Percentiles rank a stretch among this genome's conserved stretches.
Evolutionary conservation across 1,140 invertebrate genomes (phyloP).

Genomic region (Polypedilum pembai): DNA sequence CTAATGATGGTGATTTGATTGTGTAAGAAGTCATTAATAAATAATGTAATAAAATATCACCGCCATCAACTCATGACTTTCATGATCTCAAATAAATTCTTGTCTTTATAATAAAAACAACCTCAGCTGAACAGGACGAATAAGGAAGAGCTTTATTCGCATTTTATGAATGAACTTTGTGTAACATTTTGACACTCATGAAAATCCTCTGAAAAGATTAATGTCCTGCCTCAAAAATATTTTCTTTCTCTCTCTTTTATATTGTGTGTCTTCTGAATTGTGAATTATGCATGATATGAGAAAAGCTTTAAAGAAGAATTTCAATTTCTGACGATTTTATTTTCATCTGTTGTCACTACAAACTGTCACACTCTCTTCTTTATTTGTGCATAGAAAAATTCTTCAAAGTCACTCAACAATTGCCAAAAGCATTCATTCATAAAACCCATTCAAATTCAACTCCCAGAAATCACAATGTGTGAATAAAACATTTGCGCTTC

Average conservation of each 20-base stretch:
- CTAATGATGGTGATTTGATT: too few relatives aligned
- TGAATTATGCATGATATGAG: slow-evolving; percentile 11
- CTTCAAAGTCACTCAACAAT: neutral
- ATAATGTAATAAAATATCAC: too few relatives aligned
- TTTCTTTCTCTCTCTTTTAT: neutral
- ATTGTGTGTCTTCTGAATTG: neutral
- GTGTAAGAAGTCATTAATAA: too few relatives aligned
- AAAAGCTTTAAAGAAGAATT: neutral
- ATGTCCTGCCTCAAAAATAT: neutral
- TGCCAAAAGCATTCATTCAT: too few relatives aligned
- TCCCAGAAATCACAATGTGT: too few relatives aligned
- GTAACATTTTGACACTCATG: slow-evolving; percentile 16
- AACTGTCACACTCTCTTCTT: neutral
- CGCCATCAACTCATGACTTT: too few relatives aligned
- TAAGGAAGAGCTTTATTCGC: too few relatives aligned
- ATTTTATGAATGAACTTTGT: slow-evolving; percentile 14
- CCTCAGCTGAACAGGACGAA: too few relatives aligned
- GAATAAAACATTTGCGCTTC: too few relatives aligned
- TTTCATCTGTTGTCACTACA: neutral
- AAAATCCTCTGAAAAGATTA: slow-evolving; percentile 22
- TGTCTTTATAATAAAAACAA: too few relatives aligned
- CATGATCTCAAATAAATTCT: too few relatives aligned
- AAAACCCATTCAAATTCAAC: too few relatives aligned
- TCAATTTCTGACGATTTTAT: slow-evolving; percentile 18
- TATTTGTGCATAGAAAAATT: neutral